Evolutionary conservation across 2,113 vertebrate genomes (phyloP).

Genomic region (Heterocephalus glaber): DNA sequence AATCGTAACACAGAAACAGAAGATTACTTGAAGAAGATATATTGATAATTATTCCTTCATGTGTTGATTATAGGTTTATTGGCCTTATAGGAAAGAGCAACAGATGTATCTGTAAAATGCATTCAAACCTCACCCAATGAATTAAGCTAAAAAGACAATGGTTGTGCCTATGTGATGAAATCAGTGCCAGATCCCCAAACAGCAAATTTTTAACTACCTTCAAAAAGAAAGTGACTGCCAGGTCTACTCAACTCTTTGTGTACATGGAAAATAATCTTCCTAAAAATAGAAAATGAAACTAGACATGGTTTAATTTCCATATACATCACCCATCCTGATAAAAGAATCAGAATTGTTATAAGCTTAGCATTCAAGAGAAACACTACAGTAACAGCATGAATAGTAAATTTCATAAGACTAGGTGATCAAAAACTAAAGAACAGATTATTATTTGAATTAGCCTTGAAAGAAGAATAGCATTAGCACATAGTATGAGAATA

Average conservation of each 20-base stretch:
- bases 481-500: neutral
- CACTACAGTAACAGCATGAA: neutral
- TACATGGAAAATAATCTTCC: neutral
- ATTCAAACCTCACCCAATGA: neutral
- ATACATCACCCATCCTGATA: neutral
- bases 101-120: neutral
- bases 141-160: neutral
- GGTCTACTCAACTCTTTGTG: neutral
- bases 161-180: fast-evolving
- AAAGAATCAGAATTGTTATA: neutral
- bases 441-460: neutral
- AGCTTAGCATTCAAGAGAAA: neutral
- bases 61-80: neutral
- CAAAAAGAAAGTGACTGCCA: too few relatives aligned
- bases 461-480: neutral
- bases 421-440: neutral
- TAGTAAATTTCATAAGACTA: neutral
- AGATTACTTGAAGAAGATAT: neutral
- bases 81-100: neutral
- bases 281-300: neutral
- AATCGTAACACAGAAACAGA: neutral
- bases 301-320: neutral
- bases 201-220: neutral
- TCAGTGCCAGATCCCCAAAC: neutral
- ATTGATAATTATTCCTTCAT: neutral